Base-by-base conservation (phyloP, 2,888 invertebrate genomes). In the Hetaerina titia region DNA sequence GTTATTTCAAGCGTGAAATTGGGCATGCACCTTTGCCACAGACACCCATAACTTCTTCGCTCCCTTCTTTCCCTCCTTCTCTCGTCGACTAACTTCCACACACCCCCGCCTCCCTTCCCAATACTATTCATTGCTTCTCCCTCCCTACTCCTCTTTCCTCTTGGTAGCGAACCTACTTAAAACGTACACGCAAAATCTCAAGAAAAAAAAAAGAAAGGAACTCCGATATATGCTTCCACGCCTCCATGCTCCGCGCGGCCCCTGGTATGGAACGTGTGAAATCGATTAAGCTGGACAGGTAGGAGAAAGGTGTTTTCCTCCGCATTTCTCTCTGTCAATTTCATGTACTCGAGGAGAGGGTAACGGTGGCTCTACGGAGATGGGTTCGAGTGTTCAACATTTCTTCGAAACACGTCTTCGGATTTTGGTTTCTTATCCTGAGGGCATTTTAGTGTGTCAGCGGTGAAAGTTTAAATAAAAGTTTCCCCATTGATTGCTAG, bases 271-370 rank as follows among this genome's bases (percentile, higher is more conserved):
- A 92, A 92, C 69, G 92, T 69, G 69, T 92, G 92, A 92, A 92
- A 92, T 92, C 92, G 69, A 92, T 92, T 92, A 69, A 56, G 7
- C 74, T 69, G 64, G 92, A 92, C 69, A 56, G 92, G 56, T 69
- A 31, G 56, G 92, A 64, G n/a, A 64, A 92, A 92, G 92, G n/a
- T 92, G 92, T 69, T 74, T 74, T 69, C 69, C 45, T 56, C 22
- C 45, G n/a, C 74, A 92, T 92, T 92, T 69, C 56, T 69, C 92
- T 69, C 92, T 69, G 17, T 64, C 63, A n/a, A 58, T 58, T 64
- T 13, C 31, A 0, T 81, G 64, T 56, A 22, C 9, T n/a, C 9
- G 90, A 63, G 63, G 63, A 19, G 31, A 19, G 90, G 45, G 19
- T 56, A 64, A 92, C 17, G 64, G 90, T 89, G 89, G 89, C 45